These are phyloP conservation scores for Piprites chloris DNA, from an alignment of 2,113 vertebrate genomes.

Conservation along the genomic window DNA sequence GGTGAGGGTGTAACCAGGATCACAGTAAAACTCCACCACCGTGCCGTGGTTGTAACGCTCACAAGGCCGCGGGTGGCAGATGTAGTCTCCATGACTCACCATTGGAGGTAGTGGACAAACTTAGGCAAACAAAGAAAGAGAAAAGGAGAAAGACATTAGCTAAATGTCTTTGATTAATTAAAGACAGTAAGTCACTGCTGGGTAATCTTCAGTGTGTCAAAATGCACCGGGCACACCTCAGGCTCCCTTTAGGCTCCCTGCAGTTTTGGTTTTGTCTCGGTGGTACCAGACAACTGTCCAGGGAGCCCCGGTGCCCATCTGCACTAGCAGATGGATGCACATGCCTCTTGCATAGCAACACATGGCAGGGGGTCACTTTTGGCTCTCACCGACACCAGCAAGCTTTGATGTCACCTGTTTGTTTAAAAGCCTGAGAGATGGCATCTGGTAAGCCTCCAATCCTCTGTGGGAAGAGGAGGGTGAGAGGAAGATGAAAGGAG, in stretches of 20 bases:
- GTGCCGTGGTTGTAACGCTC: constrained; percentile 85
- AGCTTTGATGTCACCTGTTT: neutral
- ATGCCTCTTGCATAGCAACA: neutral
- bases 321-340: neutral
- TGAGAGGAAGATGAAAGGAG: neutral
- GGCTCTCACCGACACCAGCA: neutral
- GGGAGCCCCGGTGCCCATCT: neutral
- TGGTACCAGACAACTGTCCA: neutral
- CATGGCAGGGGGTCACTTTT: rapidly evolving
- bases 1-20: constrained; percentile 83
- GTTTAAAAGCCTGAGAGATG: neutral
- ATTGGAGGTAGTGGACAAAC: constrained; percentile 85
- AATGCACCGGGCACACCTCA: neutral
- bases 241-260: neutral
- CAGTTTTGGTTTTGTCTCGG: neutral
- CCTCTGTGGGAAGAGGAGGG: neutral
- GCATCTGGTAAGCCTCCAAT: neutral
- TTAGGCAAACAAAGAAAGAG: constrained; percentile 56
- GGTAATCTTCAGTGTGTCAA: neutral
- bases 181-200: neutral
- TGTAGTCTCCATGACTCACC: constrained; percentile 84
- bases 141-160: constrained; percentile 5
- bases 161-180: neutral
- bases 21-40: constrained; percentile 86
- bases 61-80: constrained; percentile 86